A percentile compares a stretch with the other conserved stretches of the same genome.
Evolutionary conservation across 1,140 invertebrate species (phyloP).

Genomic region (Leucophenga varia): DNA sequence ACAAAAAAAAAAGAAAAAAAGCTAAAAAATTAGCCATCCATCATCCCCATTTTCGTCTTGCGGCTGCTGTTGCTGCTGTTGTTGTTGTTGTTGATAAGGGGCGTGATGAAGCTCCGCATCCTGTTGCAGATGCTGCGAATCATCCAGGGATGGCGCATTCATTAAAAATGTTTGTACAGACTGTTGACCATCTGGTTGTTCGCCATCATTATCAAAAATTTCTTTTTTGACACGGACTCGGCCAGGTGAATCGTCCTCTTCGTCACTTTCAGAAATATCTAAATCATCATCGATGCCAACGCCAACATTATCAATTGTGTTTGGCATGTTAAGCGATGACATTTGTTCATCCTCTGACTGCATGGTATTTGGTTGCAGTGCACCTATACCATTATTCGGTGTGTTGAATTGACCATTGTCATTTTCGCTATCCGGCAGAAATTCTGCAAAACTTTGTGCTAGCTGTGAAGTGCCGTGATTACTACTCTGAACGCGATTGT

Average conservation of each 20-base stretch:
- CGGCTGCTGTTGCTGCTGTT: constrained; percentile 17
- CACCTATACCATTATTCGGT: constrained; percentile 5
- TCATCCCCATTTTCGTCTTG: constrained; percentile 48
- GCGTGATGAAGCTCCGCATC: no score
- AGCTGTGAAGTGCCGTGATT: constrained; percentile 20
- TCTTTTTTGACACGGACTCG: constrained; percentile 39
- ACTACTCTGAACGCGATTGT: constrained; percentile 29
- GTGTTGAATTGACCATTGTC: constrained; percentile 33
- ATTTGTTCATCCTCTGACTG: constrained; percentile 23
- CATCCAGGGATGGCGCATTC: background rate
- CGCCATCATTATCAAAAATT: constrained; percentile 32
- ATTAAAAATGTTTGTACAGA: background rate
- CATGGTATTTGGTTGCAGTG: constrained; percentile 12
- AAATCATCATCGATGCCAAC: constrained; percentile 70
- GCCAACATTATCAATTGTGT: constrained; percentile 23
- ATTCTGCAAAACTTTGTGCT: constrained; percentile 29
- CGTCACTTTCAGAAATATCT: constrained; percentile 79
- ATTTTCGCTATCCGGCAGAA: constrained; percentile 30
- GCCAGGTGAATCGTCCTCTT: constrained; percentile 58
- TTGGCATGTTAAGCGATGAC: constrained; percentile 21
- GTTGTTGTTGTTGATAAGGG: constrained; percentile 8
- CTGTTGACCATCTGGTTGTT: background rate
- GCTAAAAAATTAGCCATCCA: constrained; percentile 37
- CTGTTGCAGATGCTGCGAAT: no score
- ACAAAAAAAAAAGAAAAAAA: background rate